A percentile compares a stretch with the other conserved stretches of the same genome.
These are phyloP conservation scores for Drosophila mayaguana DNA, from an alignment of 2,888 invertebrate species.

Conservation along the genomic window DNA sequence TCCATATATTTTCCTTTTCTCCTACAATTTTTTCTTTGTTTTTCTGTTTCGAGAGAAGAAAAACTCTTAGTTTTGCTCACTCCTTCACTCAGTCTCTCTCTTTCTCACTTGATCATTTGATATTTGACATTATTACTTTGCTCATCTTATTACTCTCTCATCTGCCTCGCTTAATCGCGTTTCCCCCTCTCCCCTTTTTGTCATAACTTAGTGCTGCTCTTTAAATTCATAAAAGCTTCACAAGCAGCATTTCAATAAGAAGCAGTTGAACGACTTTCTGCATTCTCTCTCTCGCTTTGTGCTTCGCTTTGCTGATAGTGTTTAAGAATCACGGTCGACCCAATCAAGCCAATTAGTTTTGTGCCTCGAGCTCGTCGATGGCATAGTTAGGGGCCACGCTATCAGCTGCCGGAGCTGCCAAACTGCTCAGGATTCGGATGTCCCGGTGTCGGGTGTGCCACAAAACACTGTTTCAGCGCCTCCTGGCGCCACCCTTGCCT, in stretches of 20 bases:
- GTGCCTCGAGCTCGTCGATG: conserved; percentile 55
- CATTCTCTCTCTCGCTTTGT: not conserved
- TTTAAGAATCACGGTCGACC: conserved; percentile 60
- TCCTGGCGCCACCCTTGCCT: not conserved
- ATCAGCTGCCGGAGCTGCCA: conserved; percentile 35
- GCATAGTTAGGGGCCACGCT: conserved; percentile 49
- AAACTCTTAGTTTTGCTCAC: too few species aligned
- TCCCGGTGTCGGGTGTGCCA: conserved; percentile 26
- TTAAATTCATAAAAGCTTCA: too few species aligned
- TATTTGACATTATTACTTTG: too few species aligned
- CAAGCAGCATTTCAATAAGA: not conserved
- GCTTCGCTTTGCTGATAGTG: conserved; percentile 24
- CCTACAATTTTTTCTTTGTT: too few species aligned
- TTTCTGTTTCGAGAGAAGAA: too few species aligned
- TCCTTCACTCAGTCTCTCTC: too few species aligned
- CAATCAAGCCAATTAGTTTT: conserved; percentile 81
- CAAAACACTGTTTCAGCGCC: not conserved
- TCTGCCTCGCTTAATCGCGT: too few species aligned
- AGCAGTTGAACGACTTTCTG: not conserved
- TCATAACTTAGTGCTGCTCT: too few species aligned
- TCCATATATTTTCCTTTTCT: too few species aligned
- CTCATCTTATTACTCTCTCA: too few species aligned
- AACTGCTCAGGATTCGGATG: conserved; percentile 34
- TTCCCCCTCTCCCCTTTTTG: too few species aligned
- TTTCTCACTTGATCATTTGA: too few species aligned